Evolutionary conservation across 1,140 invertebrate species (phyloP), one percentile per base, ranked within the genome.

Genomic region (Goniozus legneri): DNA sequence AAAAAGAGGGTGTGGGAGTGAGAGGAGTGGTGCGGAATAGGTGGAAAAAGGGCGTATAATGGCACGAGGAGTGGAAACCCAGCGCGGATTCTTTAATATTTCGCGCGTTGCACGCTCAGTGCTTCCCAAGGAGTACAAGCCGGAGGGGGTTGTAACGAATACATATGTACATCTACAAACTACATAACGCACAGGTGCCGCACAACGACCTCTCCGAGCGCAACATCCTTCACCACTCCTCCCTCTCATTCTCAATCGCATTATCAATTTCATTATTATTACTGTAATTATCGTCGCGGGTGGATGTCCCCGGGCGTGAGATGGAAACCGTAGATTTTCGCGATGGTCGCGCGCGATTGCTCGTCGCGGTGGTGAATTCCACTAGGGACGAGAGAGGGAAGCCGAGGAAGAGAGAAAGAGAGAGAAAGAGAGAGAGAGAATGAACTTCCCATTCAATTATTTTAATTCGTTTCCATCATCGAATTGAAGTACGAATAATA

Each of bases 211-310:
- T 21, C 14, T 15, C 8, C 16, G 20, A 6, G 14, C 27, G 16
- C 1, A 35, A 24, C 57, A 47, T 27, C 47, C 31, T 44, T 43
- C 50, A 58, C 39, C 43, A 27, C 37, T 27, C 24, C 24, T 27
- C 4, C 10, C 24, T n/a, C n/a, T n/a, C n/a, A n/a, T n/a, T n/a
- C n/a, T n/a, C n/a, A 54, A 59, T 58, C 47, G 53, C 54, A 59
- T 59, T 58, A 58, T 59, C 47, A 59, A 53, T 50, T 58, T 57
- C 47, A 32, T 58, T 57, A 52, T 58, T 54, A 56, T 58, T 45
- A 49, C 27, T 32, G 24, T 27, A 27, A 27, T 27, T 27, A 27
- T 27, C n/a, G 22, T 44, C 47, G 24, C 34, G 32, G 21, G 32
- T 33, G 22, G 24, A 24, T 18, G 36, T 34, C 35, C 34, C 34